Evolutionary conservation across 2,113 vertebrate genomes (phyloP), one percentile per base, ranked within the genome.

Genomic region (Lutjanus erythropterus): DNA sequence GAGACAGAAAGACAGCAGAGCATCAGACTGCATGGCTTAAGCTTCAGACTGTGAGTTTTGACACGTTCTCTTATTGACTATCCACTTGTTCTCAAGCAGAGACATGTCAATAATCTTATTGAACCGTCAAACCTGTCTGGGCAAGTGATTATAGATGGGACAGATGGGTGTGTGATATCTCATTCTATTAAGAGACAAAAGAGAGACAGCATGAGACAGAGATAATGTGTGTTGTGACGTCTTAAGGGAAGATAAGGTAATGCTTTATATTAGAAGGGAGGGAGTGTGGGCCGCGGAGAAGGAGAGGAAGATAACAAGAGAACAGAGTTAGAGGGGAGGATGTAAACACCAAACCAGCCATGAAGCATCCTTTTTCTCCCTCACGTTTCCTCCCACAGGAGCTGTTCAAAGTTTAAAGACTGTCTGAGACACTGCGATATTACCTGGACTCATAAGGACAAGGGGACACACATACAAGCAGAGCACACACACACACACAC

Each of bases 21-120:
- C 16, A 44, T 19, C 9, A 31, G 41, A 73, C 39, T 41, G 60
- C 0, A 39, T 44, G 53, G 74, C 65, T 82, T 52, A 39, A 86
- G 65, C n/a, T 33, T 50, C 23, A 62, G 18, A 0, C 49, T 69
- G 46, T 52, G 72, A 70, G 66, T 25, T 77, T 41, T 64, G 59
- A 62, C 77, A 81, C 49, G 31, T 56, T 25, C 62, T 65, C 67
- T 65, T 41, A 77, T 88, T 8, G 78, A 73, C 69, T 69, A 0
- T 33, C 37, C 52, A 29, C 70, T 71, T 59, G 55, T 77, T 80
- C 66, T 83, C 66, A 65, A 76, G 79, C 47, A 55, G 19, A 78
- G 49, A 25, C 44, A 16, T 64, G 83, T 81, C 87, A 61, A 50
- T 88, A 83, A 4, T 81, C 41, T 18, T 52, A 35, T 6, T 55